Evolutionary conservation across 2,113 vertebrate genomes (phyloP).

Genomic region (Cavia aperea): DNA sequence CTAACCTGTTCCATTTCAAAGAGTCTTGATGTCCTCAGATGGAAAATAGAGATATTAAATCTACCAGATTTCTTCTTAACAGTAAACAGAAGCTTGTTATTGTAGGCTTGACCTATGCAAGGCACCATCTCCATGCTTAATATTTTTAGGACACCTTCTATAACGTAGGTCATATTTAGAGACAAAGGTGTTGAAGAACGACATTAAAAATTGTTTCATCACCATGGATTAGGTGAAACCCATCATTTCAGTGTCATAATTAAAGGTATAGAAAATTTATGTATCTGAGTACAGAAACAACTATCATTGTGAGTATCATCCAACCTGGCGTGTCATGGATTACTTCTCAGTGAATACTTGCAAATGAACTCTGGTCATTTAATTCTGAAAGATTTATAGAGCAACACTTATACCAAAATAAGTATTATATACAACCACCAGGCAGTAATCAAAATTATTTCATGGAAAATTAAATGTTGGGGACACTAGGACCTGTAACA

Average conservation of each 20-base stretch:
- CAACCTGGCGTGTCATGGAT: background rate
- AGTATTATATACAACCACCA: background rate
- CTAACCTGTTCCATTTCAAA: background rate
- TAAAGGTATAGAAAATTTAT: background rate
- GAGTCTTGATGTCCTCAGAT: background rate
- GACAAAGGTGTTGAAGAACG: background rate
- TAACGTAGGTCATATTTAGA: background rate
- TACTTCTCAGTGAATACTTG: background rate
- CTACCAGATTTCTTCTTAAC: background rate
- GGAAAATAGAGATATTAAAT: conserved; percentile 7
- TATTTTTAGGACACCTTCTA: background rate
- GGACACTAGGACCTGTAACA: background rate
- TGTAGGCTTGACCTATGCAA: background rate
- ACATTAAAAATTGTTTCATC: background rate
- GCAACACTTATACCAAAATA: background rate
- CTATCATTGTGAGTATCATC: background rate
- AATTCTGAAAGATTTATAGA: background rate
- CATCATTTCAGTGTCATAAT: background rate
- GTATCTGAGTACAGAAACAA: background rate
- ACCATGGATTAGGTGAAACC: background rate
- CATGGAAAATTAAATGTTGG: background rate
- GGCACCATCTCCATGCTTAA: background rate
- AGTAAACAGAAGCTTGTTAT: background rate
- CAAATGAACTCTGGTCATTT: background rate
- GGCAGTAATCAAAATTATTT: background rate